These are phyloP conservation scores for Orthosia gothica DNA, from an alignment of 2,888 invertebrate genomes.

Conservation along the genomic window DNA sequence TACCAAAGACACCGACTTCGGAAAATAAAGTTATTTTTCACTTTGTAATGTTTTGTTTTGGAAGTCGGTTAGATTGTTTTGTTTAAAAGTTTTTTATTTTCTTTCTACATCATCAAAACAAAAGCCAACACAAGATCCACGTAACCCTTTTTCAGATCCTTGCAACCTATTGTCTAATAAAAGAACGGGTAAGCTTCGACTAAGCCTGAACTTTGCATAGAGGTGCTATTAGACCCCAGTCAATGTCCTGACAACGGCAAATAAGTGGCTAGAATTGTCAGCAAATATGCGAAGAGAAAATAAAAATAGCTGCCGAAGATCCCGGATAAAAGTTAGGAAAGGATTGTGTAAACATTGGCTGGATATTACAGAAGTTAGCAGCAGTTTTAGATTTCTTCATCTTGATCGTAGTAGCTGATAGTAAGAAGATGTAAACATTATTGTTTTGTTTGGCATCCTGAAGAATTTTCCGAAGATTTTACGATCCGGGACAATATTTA, in stretches of 20 bases:
- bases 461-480: too few relatives aligned
- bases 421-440: too few relatives aligned
- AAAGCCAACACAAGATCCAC: not conserved
- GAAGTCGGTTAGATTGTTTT: too few relatives aligned
- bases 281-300: constrained; percentile 55
- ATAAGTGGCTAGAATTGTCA: constrained; percentile 61
- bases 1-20: too few relatives aligned
- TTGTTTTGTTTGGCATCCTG: too few relatives aligned
- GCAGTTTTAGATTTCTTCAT: not conserved
- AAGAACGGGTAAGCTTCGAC: constrained; percentile 46
- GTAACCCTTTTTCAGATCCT: constrained; percentile 31
- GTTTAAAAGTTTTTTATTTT: too few relatives aligned
- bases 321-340: constrained; percentile 3
- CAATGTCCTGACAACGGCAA: constrained; percentile 28
- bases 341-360: constrained; percentile 22
- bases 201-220: constrained; percentile 60
- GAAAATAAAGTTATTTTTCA: too few relatives aligned
- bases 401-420: not conserved
- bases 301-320: constrained; percentile 47
- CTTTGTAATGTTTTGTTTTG: too few relatives aligned
- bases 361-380: not conserved
- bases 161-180: constrained; percentile 51
- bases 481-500: too few relatives aligned
- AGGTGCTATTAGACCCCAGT: constrained; percentile 42
- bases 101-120: not conserved